These are phyloP conservation scores for Mystacornis crossleyi DNA, from an alignment of 2,113 vertebrate species.

Conservation along the genomic window DNA sequence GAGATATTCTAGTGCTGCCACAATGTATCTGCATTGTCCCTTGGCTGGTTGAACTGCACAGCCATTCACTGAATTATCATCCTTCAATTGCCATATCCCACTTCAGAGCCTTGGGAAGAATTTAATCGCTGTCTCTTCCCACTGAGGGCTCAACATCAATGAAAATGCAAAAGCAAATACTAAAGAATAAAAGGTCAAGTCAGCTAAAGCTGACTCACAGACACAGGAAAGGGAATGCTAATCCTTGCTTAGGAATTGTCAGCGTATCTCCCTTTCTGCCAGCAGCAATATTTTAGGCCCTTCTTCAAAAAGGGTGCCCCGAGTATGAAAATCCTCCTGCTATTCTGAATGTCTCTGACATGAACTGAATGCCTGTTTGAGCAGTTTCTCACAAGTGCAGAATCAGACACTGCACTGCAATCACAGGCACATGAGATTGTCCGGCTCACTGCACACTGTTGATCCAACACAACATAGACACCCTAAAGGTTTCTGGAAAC, in stretches of 20 bases:
- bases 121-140: not conserved
- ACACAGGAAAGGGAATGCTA: not conserved
- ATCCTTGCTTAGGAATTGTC: not conserved
- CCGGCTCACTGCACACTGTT: not conserved
- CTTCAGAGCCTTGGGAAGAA: not conserved
- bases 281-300: not conserved
- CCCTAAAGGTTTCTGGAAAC: not conserved
- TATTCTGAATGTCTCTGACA: not conserved
- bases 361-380: not conserved
- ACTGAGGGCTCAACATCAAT: not conserved
- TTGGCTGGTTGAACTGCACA: not conserved
- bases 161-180: not conserved
- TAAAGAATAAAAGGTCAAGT: not conserved
- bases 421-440: not conserved
- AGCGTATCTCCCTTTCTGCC: not conserved
- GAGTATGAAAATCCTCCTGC: not conserved
- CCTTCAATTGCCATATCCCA: not conserved
- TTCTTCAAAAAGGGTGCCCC: not conserved
- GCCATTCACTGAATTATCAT: not conserved
- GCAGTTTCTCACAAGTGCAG: not conserved
- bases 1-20: not conserved
- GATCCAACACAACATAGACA: not conserved
- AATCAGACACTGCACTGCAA: not conserved
- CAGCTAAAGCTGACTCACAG: constrained; percentile 3
- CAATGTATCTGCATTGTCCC: not conserved